Evolutionary conservation across 2,797 vertebrate species (phyloP).

Genomic region (Fistularia commersonii): DNA sequence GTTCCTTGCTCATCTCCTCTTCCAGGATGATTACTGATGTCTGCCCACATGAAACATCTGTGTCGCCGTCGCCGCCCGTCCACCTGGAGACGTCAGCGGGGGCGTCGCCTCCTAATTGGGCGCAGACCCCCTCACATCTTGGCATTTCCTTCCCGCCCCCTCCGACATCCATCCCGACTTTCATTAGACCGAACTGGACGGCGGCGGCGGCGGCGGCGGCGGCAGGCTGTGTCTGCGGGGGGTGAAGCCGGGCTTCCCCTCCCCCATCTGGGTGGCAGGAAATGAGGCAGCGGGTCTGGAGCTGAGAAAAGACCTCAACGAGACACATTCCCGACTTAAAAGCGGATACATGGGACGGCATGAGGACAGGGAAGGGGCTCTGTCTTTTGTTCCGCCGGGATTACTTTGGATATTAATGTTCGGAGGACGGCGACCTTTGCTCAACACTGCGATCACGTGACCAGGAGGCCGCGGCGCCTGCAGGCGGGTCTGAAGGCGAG

Average conservation of each 20-base stretch:
- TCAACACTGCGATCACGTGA: too few species aligned
- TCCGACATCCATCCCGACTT: slow-evolving; percentile 34
- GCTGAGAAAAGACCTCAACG: slow-evolving; percentile 3
- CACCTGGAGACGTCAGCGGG: slow-evolving; percentile 43
- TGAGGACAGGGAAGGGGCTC: too few species aligned
- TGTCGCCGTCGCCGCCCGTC: slow-evolving; percentile 11
- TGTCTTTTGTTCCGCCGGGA: too few species aligned
- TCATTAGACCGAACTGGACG: slow-evolving; percentile 42
- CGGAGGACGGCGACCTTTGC: too few species aligned
- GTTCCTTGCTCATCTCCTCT: too few species aligned
- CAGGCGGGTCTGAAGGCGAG: too few species aligned
- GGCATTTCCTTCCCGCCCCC: slow-evolving; percentile 48
- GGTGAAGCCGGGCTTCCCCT: slow-evolving; percentile 24
- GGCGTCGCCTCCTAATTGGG: slow-evolving; percentile 34
- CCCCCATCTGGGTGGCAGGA: slow-evolving; percentile 47
- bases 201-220: slow-evolving; percentile 2
- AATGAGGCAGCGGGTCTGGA: slow-evolving; percentile 43
- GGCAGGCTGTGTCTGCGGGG: slow-evolving; percentile 15
- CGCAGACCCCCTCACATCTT: slow-evolving; percentile 54
- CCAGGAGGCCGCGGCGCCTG: too few species aligned
- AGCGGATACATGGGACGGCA: slow-evolving; percentile 8
- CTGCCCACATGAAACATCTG: slow-evolving; percentile 35
- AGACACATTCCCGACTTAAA: slow-evolving; percentile 25
- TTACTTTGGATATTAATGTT: too few species aligned
- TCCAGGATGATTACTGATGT: neutral